These are phyloP conservation scores for Eledone cirrhosa DNA, from an alignment of 2,888 invertebrate genomes.

Conservation along the genomic window DNA sequence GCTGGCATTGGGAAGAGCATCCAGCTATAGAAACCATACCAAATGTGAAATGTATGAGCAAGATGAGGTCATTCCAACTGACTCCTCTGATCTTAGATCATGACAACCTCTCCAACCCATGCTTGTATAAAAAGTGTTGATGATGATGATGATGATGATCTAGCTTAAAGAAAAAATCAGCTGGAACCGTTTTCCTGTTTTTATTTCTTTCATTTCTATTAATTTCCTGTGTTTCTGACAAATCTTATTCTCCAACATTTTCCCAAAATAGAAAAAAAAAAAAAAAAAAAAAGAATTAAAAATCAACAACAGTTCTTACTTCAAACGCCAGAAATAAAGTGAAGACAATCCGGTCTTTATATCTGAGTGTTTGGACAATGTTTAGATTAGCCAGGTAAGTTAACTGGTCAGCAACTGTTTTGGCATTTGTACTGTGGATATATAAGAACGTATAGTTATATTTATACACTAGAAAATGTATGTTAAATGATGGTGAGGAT, in stretches of 20 bases:
- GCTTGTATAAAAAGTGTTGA: neutral
- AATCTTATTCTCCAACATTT: too few species aligned
- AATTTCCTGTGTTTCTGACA: too few species aligned
- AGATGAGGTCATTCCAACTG: too few species aligned
- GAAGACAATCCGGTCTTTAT: slow-evolving; percentile 61
- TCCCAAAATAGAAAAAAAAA: neutral
- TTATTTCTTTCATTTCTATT: too few species aligned
- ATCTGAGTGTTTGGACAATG: slow-evolving; percentile 56
- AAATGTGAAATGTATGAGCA: too few species aligned
- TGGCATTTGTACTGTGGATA: slow-evolving; percentile 55
- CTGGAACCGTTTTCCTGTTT: neutral
- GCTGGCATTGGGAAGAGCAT: too few species aligned
- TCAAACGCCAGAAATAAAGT: slow-evolving; percentile 61
- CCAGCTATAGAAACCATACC: too few species aligned
- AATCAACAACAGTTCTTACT: slow-evolving; percentile 43
- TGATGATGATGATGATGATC: neutral
- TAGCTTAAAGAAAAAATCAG: neutral
- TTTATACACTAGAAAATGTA: too few species aligned
- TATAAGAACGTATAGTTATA: too few species aligned
- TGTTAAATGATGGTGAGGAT: too few species aligned
- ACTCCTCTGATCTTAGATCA: too few species aligned
- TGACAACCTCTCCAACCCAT: too few species aligned
- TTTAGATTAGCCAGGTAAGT: slow-evolving; percentile 56
- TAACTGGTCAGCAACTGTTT: slow-evolving; percentile 63
- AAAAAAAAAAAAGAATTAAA: neutral